Evolutionary conservation across 2,113 vertebrate genomes (phyloP).

Genomic region (Coracopsis vasa): DNA sequence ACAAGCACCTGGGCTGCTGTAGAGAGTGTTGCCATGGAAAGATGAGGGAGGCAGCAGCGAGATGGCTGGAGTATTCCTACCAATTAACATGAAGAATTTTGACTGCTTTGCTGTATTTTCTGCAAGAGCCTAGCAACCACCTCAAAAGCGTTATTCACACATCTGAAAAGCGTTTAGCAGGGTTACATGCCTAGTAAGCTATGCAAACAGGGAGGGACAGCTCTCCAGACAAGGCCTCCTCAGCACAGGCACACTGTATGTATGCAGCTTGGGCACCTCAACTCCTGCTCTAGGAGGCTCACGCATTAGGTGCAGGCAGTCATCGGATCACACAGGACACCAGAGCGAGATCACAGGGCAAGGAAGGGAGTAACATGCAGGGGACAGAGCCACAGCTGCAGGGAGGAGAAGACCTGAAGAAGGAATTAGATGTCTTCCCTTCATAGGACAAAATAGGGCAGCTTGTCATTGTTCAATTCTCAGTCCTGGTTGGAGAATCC

Average conservation of each 20-base stretch:
- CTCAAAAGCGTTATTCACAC: not conserved
- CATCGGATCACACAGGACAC: rapidly evolving
- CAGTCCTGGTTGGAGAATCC: not conserved
- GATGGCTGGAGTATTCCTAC: conserved; percentile 28
- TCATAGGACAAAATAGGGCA: not conserved
- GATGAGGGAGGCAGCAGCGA: conserved; percentile 12
- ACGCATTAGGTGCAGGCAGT: rapidly evolving
- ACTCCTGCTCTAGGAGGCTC: not conserved
- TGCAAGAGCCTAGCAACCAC: conserved; percentile 47
- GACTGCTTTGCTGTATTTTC: conserved; percentile 16
- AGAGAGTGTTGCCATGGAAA: conserved; percentile 56
- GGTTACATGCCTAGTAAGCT: not conserved
- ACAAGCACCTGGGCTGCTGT: conserved; percentile 38
- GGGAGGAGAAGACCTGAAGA: not conserved
- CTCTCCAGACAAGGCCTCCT: not conserved
- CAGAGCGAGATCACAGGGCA: rapidly evolving
- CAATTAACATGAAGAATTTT: conserved; percentile 45
- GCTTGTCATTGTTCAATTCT: not conserved
- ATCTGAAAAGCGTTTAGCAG: not conserved
- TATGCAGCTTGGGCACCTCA: not conserved
- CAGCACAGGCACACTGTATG: not conserved
- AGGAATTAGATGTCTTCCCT: not conserved
- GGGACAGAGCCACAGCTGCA: not conserved
- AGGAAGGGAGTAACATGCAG: not conserved
- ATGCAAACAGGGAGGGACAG: rapidly evolving